A percentile compares a stretch with the other conserved stretches of the same genome.
Conservation (phyloP, 2,797 vertebrate genomes). For the Clamator glandarius region DNA sequence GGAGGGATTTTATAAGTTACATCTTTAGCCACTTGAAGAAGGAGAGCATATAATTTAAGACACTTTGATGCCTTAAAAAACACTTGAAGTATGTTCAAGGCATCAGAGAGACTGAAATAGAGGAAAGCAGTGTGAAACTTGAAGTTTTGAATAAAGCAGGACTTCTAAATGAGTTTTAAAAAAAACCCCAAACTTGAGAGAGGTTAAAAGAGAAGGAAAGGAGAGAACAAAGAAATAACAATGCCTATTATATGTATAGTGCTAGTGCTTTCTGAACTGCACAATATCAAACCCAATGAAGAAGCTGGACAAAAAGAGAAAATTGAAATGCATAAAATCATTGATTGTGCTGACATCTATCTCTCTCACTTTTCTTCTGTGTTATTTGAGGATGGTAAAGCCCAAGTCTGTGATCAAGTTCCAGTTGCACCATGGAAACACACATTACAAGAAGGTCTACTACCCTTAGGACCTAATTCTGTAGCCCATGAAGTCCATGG, state of each 20-base stretch:
- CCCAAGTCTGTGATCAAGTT: neutral
- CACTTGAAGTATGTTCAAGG: slow-evolving; percentile 45
- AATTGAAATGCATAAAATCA: neutral
- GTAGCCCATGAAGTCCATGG: neutral
- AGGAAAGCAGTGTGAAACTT: slow-evolving; percentile 58
- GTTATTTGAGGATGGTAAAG: neutral
- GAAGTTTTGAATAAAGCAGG: slow-evolving; percentile 4
- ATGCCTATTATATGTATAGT: neutral
- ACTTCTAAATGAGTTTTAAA: slow-evolving; percentile 8
- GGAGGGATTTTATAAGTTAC: slow-evolving; percentile 54
- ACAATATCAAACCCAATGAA: neutral
- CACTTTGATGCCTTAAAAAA: slow-evolving; percentile 60
- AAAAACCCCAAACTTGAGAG: neutral
- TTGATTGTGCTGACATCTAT: neutral
- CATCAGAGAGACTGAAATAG: slow-evolving; percentile 55
- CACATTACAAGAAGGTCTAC: neutral
- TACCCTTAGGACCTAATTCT: neutral
- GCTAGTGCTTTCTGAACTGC: neutral
- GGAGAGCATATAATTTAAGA: slow-evolving; percentile 40
- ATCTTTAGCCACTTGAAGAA: slow-evolving; percentile 68
- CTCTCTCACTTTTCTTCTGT: neutral
- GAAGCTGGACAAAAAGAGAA: neutral
- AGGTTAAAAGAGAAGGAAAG: slow-evolving; percentile 17
- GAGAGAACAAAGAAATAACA: neutral
- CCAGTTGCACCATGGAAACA: neutral